Evolutionary conservation across 2,888 invertebrate species (phyloP), one percentile per base, ranked within the genome.

Genomic region (Amiota mariae): DNA sequence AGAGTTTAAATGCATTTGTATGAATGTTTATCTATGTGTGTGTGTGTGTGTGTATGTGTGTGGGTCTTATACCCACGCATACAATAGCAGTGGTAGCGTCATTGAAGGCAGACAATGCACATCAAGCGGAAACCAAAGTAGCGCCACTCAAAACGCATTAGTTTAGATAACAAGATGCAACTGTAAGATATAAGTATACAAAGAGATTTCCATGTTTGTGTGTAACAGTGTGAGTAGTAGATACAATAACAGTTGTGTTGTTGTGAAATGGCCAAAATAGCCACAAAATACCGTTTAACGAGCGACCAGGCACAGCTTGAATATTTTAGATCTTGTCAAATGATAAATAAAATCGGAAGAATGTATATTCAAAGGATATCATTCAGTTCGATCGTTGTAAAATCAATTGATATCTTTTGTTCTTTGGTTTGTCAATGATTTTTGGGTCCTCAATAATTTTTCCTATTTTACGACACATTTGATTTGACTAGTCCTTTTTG

Each of bases 271-370:
- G 12, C 48, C 48, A 68, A 54, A 68, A 63, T 79, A 81, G 79
- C 82, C 79, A 84, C 85, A 86, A 84, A 87, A 87, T 87, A 85
- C 86, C 87, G 85, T 88, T 88, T 88, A 86, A 87, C 85, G 88
- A 87, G 87, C 77, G 76, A 36, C 36, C 36, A 36, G 8, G 54
- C 87, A 82, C 88, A 88, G 87, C 88, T 85, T 87, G 87, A 82
- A 78, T 78, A 75, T 84, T 85, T 79, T 74, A 82, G 83, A 83
- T 83, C 84, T 82, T 85, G 81, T 81, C 68, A 24, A 8, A 9
- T 3, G 63, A 24, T 46, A 49, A 24, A 18, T 68, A 54, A n/a
- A n/a, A n/a, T n/a, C 13, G 3, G 24, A 54, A 24, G 54, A 1
- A 20, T 57, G 13, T 15, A 70, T 73, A 72, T 67, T 76, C 79